phyloP scores from a whole-genome alignment of 2,888 invertebrate species.

The Aromia moschata region DNA sequence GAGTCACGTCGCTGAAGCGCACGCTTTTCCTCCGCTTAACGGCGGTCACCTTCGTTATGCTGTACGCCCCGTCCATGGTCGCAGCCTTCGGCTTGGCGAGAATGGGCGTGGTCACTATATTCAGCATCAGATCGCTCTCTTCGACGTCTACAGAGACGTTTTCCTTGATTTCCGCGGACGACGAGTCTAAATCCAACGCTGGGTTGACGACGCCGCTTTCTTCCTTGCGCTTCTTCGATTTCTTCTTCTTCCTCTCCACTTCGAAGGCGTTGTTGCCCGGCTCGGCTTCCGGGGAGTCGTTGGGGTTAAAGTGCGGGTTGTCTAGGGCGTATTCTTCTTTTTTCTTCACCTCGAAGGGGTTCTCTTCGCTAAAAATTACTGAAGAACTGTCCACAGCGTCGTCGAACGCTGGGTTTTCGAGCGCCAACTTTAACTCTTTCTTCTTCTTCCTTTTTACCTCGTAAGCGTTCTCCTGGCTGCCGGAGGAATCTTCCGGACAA shows the following conservation, averaged over 20 bases:
- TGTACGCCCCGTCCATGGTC: slow-evolving; percentile 20
- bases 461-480: background rate
- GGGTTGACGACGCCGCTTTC: slow-evolving; percentile 43
- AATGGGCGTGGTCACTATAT: slow-evolving; percentile 47
- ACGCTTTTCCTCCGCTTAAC: slow-evolving; percentile 45
- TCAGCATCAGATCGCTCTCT: slow-evolving; percentile 48
- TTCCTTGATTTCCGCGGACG: slow-evolving; percentile 19
- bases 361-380: slow-evolving; percentile 13
- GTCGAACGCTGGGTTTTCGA: background rate
- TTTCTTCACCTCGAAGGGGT: background rate
- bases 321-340: background rate
- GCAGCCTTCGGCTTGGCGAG: slow-evolving; percentile 8
- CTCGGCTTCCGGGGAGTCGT: background rate
- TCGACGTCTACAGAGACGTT: slow-evolving; percentile 4
- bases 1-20: slow-evolving; percentile 52
- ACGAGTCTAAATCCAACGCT: slow-evolving; percentile 39
- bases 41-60: slow-evolving; percentile 16
- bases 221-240: slow-evolving; percentile 31
- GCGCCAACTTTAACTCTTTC: slow-evolving; percentile 5
- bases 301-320: background rate
- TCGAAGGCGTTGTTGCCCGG: slow-evolving; percentile 16
- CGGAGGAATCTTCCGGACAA: background rate
- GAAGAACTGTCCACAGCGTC: background rate
- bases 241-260: slow-evolving; percentile 39
- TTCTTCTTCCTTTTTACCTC: slow-evolving; percentile 25